Base-by-base conservation (phyloP, 2,888 invertebrate genomes). In the Suillia variegata region DNA sequence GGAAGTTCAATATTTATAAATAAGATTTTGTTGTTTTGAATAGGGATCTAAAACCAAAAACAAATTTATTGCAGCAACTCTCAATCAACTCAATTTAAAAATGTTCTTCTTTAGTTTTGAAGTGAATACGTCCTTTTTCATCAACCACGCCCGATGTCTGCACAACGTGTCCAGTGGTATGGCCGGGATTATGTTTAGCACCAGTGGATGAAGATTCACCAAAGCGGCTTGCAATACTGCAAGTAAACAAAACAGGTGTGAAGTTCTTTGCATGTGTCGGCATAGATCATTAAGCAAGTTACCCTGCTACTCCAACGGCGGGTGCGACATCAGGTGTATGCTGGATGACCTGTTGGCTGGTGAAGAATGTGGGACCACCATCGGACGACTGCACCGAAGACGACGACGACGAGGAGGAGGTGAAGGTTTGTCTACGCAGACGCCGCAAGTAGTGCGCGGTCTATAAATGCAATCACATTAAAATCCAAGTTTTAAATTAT, bases 341-440 rank as follows among this genome's bases (percentile, higher is more conserved):
- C 33, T 63, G 53, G 4, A 66, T 66, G 18, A 54, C 22, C 21
- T 68, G 60, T 26, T 74, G 69, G 4, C 62, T 18, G 2, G 56
- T 59, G 31, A 67, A 67, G 18, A 54, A 17, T 1, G 34, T 26
- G 1, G 33, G 61, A 17, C 76, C 77, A 56, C 62, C 70, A 60
- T 67, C 59, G 18, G 54, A 45, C 2, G 67, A 68, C 1, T 68
- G 67, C 0, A 67, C 68, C 2, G 70, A 65, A 0, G 70, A 65
- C 2, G 72, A 73, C 1, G 71, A 69, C 0, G 73, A 71, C 0
- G 73, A 70, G 1, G 76, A 74, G 0, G 70, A 62, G 2, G 61
- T 34, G n/a, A 20, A 31, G 1, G 52, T 55, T 61, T 77, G 69
- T 34, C 77, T 75, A 50, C 77, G 77, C 62, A 77, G 54, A 58